Evolutionary conservation across 2,113 vertebrate species (phyloP), one percentile per base, ranked within the genome.

Genomic region (Heterotis niloticus): DNA sequence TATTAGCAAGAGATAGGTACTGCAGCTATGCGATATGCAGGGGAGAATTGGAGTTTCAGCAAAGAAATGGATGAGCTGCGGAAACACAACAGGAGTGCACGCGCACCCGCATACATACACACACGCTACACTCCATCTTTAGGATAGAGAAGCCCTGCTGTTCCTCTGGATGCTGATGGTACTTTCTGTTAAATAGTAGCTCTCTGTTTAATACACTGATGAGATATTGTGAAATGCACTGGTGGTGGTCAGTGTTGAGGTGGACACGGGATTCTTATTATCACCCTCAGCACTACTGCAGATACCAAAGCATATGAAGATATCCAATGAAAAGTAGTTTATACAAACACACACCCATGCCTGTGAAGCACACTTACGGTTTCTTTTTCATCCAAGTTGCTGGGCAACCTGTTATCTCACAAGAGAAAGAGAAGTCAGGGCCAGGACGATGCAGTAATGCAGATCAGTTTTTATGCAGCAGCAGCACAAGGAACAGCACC

Each of bases 401-500:
- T 44, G 69, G 5, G 69, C 78, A 79, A 79, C 78, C 62, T 18
- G 44, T 79, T 64, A 34, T 34, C 59, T 79, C 62, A 34, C 59
- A 64, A 28, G 59, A 24, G 59, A 64, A 62, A 29, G 57, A 51
- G 60, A 51, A 57, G 64, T 9, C 16, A 28, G 23, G 64, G 23
- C 26, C 20, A 1, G 20, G 18, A 2, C 24, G n/a, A 70, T 51
- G 20, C 51, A 51, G 34, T 70, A 34, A 70, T 18, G 52, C 16
- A 23, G 65, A 18, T 65, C 18, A 18, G 70, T 57, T 51, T 13
- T 73, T 73, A 73, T 51, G 23, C 16, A 5, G 52, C 70, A 73
- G 12, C 0, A 64, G 59, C 68, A 44, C 34, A 70, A n/a, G n/a
- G n/a, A n/a, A n/a, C n/a, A n/a, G 20, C 16, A 17, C 17, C 64